Percentiles rank a stretch among this genome's conserved stretches.
Evolutionary conservation across 2,113 vertebrate species (phyloP).

Genomic region (Lynx canadensis): DNA sequence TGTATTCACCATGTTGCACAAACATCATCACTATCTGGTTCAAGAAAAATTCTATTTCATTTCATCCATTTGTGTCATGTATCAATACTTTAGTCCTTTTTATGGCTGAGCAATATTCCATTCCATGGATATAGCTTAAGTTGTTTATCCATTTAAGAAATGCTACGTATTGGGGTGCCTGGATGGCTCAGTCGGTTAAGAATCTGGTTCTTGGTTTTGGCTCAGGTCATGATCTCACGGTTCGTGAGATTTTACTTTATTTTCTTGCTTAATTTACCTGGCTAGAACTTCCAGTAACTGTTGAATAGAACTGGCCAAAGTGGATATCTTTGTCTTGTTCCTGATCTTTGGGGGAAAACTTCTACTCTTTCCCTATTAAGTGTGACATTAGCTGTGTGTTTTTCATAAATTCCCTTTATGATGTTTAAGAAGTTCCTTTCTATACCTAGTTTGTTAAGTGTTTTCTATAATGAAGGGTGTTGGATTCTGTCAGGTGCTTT

Average conservation of each 20-base stretch:
- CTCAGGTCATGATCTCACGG: too few relatives aligned
- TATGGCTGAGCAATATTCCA: neutral
- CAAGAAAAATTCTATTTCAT: neutral
- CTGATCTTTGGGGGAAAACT: neutral
- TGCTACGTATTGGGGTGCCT: neutral
- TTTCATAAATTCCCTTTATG: neutral
- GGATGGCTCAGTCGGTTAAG: too few relatives aligned
- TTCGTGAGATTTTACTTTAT: too few relatives aligned
- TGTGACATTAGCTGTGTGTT: neutral
- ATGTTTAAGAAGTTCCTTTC: neutral
- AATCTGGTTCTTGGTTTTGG: too few relatives aligned
- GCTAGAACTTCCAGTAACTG: neutral
- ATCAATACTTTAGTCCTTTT: neutral
- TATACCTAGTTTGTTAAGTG: neutral
- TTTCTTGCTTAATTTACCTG: neutral
- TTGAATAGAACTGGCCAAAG: neutral
- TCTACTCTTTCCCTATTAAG: neutral
- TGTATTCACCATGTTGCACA: neutral
- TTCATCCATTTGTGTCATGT: neutral
- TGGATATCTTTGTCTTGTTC: neutral
- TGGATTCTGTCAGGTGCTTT: slow-evolving; percentile 5
- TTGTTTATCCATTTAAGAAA: neutral
- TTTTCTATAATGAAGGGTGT: neutral
- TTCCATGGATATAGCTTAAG: too few relatives aligned
- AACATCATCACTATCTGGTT: neutral